These are phyloP conservation scores for Melanotaenia pygmaea DNA, from an alignment of 2,797 vertebrate species.

Conservation along the genomic window DNA sequence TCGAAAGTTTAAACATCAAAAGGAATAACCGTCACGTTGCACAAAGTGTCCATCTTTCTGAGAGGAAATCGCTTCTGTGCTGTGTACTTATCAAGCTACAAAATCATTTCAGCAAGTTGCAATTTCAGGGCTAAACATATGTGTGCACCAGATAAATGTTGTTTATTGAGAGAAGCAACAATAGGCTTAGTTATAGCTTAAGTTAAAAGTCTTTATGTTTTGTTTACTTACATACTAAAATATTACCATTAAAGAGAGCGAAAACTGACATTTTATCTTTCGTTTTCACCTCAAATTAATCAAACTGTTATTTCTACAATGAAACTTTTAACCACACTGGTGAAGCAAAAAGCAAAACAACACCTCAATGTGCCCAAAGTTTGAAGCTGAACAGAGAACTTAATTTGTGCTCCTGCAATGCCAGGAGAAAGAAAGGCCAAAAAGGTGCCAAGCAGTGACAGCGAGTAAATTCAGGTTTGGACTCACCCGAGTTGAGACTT, in stretches of 20 bases:
- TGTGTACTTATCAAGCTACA: constrained; percentile 46
- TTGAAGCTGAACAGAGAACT: too few relatives aligned
- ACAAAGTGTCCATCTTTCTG: not conserved
- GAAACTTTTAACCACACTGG: not conserved
- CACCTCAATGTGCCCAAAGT: too few relatives aligned
- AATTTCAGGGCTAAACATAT: constrained; percentile 30
- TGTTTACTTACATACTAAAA: not conserved
- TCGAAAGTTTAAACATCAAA: constrained; percentile 5
- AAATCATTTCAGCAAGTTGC: constrained; percentile 54
- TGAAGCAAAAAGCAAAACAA: too few relatives aligned
- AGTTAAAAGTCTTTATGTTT: not conserved
- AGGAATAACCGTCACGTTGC: not conserved
- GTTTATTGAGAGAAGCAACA: constrained; percentile 10
- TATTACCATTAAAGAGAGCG: too few relatives aligned
- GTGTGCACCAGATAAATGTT: not conserved
- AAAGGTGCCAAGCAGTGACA: not conserved
- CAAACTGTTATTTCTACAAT: not conserved
- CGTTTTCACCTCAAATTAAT: constrained; percentile 9
- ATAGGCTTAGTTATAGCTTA: too few relatives aligned
- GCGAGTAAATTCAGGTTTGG: not conserved
- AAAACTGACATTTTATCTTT: not conserved
- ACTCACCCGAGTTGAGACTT: constrained; percentile 96
- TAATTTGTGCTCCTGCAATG: too few relatives aligned
- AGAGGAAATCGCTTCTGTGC: constrained; percentile 52
- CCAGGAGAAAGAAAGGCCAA: too few relatives aligned